Conservation (phyloP, 1,140 invertebrate genomes). For the Halictus rubicundus region DNA sequence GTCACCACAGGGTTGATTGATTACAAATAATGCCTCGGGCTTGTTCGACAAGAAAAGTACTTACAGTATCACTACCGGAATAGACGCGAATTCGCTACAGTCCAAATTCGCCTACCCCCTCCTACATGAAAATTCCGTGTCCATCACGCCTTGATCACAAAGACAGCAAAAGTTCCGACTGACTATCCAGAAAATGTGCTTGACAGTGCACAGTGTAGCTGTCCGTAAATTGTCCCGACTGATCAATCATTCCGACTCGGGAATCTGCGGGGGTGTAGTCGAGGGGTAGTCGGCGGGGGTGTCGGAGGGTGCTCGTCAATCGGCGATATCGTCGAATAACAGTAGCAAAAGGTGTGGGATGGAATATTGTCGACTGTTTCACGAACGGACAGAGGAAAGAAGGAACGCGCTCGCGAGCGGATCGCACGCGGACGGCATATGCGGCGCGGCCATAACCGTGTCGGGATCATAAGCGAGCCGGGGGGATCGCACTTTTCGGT, state of each 20-base stretch:
- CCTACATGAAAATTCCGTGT: no score
- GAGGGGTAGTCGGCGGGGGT: not conserved
- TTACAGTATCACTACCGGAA: no score
- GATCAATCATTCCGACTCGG: slow-evolving; percentile 42
- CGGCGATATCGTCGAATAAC: slow-evolving; percentile 25
- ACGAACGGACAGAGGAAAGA: not conserved
- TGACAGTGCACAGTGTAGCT: slow-evolving; percentile 12
- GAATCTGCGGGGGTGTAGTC: not conserved
- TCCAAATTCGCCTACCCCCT: no score
- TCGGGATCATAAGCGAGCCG: slow-evolving; percentile 35
- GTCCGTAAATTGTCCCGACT: slow-evolving; percentile 38
- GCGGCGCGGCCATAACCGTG: slow-evolving; percentile 8
- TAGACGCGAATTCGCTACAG: no score
- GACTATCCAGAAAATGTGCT: not conserved
- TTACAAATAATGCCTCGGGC: no score
- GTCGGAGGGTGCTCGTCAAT: slow-evolving; percentile 31
- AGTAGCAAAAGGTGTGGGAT: not conserved
- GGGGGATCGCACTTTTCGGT: slow-evolving; percentile 50
- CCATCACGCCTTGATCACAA: no score
- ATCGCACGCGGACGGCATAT: not conserved
- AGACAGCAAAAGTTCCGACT: no score
- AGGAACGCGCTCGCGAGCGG: not conserved
- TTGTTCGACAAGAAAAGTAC: no score
- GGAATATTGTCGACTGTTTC: slow-evolving; percentile 40
- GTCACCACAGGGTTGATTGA: no score